A percentile compares a stretch with the other conserved stretches of the same genome.
These are phyloP conservation scores for Mastomys coucha DNA, from an alignment of 2,113 vertebrate species.

Conservation along the genomic window DNA sequence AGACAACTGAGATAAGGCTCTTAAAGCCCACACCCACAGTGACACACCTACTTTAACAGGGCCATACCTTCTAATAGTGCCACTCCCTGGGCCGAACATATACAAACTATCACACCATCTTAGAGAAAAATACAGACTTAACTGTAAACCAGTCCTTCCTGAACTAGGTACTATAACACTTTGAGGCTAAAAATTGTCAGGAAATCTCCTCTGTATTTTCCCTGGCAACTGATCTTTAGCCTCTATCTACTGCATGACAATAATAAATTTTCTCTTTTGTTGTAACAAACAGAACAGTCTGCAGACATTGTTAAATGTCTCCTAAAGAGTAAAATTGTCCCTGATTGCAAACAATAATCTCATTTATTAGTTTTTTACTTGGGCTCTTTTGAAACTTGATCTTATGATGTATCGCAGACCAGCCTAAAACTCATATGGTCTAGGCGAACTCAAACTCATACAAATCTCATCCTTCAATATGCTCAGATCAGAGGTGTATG, in stretches of 20 bases:
- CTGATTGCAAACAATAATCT: not conserved
- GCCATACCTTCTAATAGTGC: no score
- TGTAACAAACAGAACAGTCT: slow-evolving; percentile 14
- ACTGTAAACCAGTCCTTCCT: not conserved
- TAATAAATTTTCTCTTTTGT: not conserved
- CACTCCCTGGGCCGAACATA: no score
- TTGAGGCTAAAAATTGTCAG: not conserved
- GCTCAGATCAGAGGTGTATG: not conserved
- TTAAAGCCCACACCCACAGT: no score
- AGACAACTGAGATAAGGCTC: no score
- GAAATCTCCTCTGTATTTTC: not conserved
- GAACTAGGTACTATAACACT: not conserved
- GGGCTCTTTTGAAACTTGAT: not conserved
- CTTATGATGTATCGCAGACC: not conserved
- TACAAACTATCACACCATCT: not conserved
- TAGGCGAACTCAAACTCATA: not conserved
- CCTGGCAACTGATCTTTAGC: not conserved
- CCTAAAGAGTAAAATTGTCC: not conserved
- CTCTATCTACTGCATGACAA: not conserved
- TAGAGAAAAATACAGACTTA: not conserved
- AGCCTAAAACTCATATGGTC: not conserved
- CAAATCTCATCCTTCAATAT: not conserved
- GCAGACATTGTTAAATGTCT: not conserved
- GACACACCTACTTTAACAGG: no score
- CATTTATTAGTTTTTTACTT: not conserved